Conservation (phyloP, 2,888 invertebrate genomes). For the Apamea sordens region DNA sequence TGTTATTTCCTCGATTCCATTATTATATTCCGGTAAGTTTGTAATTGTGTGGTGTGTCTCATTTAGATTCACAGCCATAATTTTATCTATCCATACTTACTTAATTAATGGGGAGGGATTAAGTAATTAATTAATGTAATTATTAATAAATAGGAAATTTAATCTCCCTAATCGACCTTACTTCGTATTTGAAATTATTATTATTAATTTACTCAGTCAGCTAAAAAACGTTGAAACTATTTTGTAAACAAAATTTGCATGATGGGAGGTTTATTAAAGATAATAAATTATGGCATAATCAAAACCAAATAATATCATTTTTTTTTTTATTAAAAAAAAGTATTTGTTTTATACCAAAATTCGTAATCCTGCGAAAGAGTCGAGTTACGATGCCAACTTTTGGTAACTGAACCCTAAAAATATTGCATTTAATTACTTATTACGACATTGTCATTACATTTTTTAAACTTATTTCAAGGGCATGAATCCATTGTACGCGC, state of each 20-base stretch:
- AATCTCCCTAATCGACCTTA: too few relatives aligned
- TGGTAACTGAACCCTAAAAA: not conserved
- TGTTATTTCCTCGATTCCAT: conserved; percentile 9
- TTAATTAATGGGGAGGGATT: too few relatives aligned
- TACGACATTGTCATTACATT: not conserved
- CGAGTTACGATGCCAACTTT: not conserved
- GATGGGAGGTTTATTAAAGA: too few relatives aligned
- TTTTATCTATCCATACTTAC: not conserved
- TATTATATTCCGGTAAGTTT: not conserved
- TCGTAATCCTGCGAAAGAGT: too few relatives aligned
- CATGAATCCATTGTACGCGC: conserved; percentile 94
- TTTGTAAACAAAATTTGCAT: too few relatives aligned
- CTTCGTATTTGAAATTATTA: not conserved
- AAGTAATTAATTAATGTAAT: too few relatives aligned
- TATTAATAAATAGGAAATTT: too few relatives aligned
- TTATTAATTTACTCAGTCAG: not conserved
- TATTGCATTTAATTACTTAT: not conserved
- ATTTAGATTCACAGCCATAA: not conserved
- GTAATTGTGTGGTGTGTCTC: not conserved
- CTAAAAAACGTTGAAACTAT: not conserved
- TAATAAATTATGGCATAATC: too few relatives aligned
- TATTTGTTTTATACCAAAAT: not conserved
- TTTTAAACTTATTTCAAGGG: conserved; percentile 82
- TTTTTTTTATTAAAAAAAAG: too few relatives aligned
- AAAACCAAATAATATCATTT: too few relatives aligned